These are phyloP conservation scores for Chloroceryle inda DNA, from an alignment of 2,797 vertebrate genomes.

Conservation along the genomic window DNA sequence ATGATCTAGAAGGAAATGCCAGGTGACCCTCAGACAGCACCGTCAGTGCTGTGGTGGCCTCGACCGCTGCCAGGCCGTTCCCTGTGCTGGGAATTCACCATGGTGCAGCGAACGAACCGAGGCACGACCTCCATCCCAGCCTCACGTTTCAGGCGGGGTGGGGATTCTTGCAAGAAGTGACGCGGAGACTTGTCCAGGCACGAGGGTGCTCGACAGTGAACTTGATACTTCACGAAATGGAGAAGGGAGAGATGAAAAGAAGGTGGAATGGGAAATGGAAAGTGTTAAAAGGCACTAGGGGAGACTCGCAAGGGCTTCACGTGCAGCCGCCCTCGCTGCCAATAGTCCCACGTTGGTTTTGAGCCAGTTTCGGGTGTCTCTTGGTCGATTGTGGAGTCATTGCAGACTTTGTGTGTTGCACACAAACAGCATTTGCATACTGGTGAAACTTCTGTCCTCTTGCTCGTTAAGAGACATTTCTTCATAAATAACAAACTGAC, in stretches of 20 bases:
- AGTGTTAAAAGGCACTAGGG: background rate
- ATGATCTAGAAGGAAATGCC: background rate
- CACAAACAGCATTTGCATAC: background rate
- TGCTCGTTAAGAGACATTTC: background rate
- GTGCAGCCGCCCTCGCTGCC: background rate
- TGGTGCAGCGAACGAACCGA: rapidly evolving
- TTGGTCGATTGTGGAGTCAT: background rate
- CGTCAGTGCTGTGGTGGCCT: background rate
- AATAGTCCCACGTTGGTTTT: background rate
- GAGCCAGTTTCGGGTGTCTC: background rate
- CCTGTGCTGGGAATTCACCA: background rate
- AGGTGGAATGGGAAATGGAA: background rate
- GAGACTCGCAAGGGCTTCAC: background rate
- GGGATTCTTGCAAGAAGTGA: background rate
- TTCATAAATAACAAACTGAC: background rate
- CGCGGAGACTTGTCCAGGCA: rapidly evolving
- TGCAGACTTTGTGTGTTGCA: background rate
- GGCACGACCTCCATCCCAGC: background rate
- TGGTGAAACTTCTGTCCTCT: background rate
- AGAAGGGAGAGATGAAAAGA: background rate
- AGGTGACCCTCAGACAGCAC: background rate
- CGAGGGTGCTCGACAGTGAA: background rate
- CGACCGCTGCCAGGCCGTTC: background rate
- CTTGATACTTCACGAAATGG: background rate
- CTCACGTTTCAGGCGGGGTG: background rate